Evolutionary conservation across 2,888 invertebrate species (phyloP), one percentile per base, ranked within the genome.

Genomic region (Drosophila diplacantha): DNA sequence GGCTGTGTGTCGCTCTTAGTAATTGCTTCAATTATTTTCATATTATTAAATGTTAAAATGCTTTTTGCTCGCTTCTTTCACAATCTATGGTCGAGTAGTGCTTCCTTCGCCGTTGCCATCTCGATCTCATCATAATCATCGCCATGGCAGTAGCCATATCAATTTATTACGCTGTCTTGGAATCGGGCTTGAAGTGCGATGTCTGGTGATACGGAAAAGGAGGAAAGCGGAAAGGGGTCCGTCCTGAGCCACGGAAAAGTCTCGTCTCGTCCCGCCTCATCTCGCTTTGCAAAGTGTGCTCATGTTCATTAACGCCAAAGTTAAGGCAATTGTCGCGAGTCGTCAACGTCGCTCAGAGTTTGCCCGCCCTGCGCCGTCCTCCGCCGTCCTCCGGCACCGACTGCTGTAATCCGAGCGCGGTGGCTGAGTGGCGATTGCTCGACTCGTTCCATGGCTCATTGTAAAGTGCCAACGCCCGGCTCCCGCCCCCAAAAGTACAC

Each of bases 301-400:
- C 80, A 81, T 83, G 82, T 81, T 81, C 84, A 81, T 81, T 81
- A 81, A 83, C 82, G 84, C 84, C 82, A 81, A 81, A 83, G 82
- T 76, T 73, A 76, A 73, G 82, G 80, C 80, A 80, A 80, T 80
- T 80, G 83, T 83, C 76, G 80, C 64, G 59, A 61, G 69, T 64
- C 35, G 74, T 70, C 55, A 62, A 52, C 57, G 65, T 46, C 60
- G 47, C 60, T 56, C 52, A 20, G 47, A 47, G 35, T 31, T 38
- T 31, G 20, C 22, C 47, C n/a, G 31, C 24, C 16, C 41, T 16
- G 22, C 31, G 14, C 60, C 26, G 22, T 38, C 52, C 39, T n/a
- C 52, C 12, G 29, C 56, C 60, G n/a, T n/a, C 52, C 12, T 22
- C 56, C 60, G n/a, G 20, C 44, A 12, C 38, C 34, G 62, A 70